Evolutionary conservation across 2,888 invertebrate species (phyloP).

Genomic region (Cheilosia pagana): DNA sequence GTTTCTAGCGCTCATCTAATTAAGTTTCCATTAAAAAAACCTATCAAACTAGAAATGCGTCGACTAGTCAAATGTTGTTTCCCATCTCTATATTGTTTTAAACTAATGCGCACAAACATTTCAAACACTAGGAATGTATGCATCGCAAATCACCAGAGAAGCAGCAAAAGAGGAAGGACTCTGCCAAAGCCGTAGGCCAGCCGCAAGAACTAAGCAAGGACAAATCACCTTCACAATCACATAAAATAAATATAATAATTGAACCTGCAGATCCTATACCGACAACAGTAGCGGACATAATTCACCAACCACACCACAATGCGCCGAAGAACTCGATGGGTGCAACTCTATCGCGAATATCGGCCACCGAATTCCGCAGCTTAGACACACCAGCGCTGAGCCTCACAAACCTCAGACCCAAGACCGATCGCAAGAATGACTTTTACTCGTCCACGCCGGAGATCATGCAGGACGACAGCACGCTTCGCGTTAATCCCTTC

Average conservation of each 20-base stretch:
- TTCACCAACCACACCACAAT: background rate
- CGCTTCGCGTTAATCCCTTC: constrained; percentile 73
- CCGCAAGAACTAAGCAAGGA: constrained; percentile 33
- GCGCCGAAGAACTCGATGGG: background rate
- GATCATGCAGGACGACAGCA: constrained; percentile 70
- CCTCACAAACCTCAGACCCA: constrained; percentile 57
- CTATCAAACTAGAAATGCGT: constrained; percentile 17
- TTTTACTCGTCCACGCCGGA: constrained; percentile 81
- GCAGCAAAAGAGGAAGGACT: constrained; percentile 47
- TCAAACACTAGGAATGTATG: constrained; percentile 59
- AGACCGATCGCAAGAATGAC: constrained; percentile 49
- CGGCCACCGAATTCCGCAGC: constrained; percentile 34
- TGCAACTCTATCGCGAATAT: constrained; percentile 2
- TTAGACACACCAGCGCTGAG: constrained; percentile 56
- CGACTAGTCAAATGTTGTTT: background rate
- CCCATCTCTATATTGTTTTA: constrained; percentile 3
- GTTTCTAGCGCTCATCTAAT: background rate
- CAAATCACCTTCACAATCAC: constrained; percentile 4
- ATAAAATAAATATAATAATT: constrained; percentile 38
- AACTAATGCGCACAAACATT: constrained; percentile 6
- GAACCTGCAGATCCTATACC: constrained; percentile 52
- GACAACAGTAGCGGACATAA: constrained; percentile 34
- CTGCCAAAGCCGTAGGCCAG: constrained; percentile 3
- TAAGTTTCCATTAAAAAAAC: constrained; percentile 16
- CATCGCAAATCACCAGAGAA: constrained; percentile 68